Percentiles rank a stretch among this genome's conserved stretches.
phyloP scores from a whole-genome alignment of 2,888 invertebrate species.

The Margaritifera margaritifera region DNA sequence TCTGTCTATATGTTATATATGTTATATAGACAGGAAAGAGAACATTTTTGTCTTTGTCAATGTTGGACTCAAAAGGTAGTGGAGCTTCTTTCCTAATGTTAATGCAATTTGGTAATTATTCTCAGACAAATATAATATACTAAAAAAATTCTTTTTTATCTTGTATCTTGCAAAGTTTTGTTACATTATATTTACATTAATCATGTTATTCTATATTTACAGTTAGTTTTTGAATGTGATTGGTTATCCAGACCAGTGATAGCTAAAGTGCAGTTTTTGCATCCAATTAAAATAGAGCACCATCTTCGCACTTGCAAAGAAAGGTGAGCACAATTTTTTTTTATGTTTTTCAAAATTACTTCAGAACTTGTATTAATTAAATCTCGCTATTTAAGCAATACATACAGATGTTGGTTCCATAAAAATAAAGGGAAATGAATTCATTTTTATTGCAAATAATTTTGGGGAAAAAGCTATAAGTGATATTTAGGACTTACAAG shows the following conservation, averaged over 20 bases:
- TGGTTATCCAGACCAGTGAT: slow-evolving; percentile 83
- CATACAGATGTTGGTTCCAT: neutral
- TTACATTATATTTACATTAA: neutral
- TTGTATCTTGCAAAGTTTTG: neutral
- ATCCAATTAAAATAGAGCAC: slow-evolving; percentile 87
- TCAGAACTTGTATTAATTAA: neutral
- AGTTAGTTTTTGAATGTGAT: slow-evolving; percentile 85
- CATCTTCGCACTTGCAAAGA: slow-evolving; percentile 81
- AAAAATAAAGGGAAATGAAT: neutral
- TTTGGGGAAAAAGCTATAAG: neutral
- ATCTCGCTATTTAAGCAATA: too few relatives aligned
- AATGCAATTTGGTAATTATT: too few relatives aligned
- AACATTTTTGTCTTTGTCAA: too few relatives aligned
- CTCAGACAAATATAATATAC: too few relatives aligned
- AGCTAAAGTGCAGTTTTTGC: slow-evolving; percentile 85
- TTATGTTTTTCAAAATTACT: neutral
- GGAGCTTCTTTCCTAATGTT: too few relatives aligned
- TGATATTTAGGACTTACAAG: neutral
- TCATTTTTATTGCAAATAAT: too few relatives aligned
- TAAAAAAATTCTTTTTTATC: too few relatives aligned
- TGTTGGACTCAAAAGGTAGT: too few relatives aligned
- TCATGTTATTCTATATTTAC: slow-evolving; percentile 26
- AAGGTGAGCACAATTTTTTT: slow-evolving; percentile 32
- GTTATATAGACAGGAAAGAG: too few relatives aligned
- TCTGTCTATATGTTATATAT: too few relatives aligned